Percentiles rank a stretch among this genome's conserved stretches.
phyloP scores from a whole-genome alignment of 2,797 vertebrate species.

The Cetoscarus ocellatus region DNA sequence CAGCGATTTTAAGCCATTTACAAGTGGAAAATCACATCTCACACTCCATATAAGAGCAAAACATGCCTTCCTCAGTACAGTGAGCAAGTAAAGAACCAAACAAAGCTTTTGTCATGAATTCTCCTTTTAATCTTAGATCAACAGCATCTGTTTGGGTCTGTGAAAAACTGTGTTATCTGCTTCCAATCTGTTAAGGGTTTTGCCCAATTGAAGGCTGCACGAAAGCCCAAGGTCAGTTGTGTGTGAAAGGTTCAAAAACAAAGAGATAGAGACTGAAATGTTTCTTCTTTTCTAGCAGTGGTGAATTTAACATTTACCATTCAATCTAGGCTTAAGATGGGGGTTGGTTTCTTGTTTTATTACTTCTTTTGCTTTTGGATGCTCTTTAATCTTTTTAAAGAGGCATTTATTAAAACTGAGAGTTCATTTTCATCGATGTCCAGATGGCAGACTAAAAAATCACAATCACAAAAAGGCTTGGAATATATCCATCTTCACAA shows the following conservation, averaged over 20 bases:
- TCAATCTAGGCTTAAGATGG: slow-evolving; percentile 33
- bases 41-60: not conserved
- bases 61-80: not conserved
- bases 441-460: slow-evolving; percentile 47
- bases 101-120: not conserved
- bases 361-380: slow-evolving; percentile 5
- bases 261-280: slow-evolving; percentile 24
- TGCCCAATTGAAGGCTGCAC: not conserved
- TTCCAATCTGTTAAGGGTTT: slow-evolving; percentile 18
- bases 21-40: not conserved
- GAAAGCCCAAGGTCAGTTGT: slow-evolving; percentile 5
- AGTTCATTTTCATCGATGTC: slow-evolving; percentile 52
- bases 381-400: slow-evolving; percentile 49
- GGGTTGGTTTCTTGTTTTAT: slow-evolving; percentile 27
- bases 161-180: slow-evolving; percentile 2
- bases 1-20: too few species aligned
- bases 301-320: slow-evolving; percentile 26
- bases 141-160: not conserved
- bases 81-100: not conserved
- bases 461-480: slow-evolving; percentile 20
- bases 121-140: not conserved
- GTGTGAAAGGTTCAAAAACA: slow-evolving; percentile 46
- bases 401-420: slow-evolving; percentile 48
- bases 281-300: slow-evolving; percentile 29
- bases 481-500: slow-evolving; percentile 44